phyloP scores from a whole-genome alignment of 2,888 invertebrate species.

The Epinotia brunnichana region DNA sequence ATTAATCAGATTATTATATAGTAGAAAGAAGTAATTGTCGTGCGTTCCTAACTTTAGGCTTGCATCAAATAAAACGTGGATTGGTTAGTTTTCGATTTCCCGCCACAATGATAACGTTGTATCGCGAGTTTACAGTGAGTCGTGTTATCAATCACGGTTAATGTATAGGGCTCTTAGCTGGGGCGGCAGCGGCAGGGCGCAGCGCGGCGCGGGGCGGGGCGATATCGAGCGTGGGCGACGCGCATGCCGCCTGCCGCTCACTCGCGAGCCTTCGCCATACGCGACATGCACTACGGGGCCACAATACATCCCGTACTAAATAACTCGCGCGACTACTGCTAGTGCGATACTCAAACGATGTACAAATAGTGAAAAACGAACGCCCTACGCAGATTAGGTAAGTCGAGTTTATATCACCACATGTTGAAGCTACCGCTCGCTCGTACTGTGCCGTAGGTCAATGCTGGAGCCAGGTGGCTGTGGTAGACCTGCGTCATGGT shows the following conservation, averaged over 20 bases:
- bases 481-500: slow-evolving; percentile 62
- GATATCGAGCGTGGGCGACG: slow-evolving; percentile 80
- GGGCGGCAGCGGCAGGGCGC: slow-evolving; percentile 51
- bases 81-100: slow-evolving; percentile 12
- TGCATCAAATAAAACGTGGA: neutral
- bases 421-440: neutral
- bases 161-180: slow-evolving; percentile 30
- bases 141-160: slow-evolving; percentile 35
- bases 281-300: slow-evolving; percentile 67
- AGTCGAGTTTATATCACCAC: slow-evolving; percentile 4
- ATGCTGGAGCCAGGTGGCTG: slow-evolving; percentile 51
- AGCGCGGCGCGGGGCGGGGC: slow-evolving; percentile 46
- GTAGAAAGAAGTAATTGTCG: too few species aligned
- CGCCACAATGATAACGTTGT: slow-evolving; percentile 22
- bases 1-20: too few species aligned
- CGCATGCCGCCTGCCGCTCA: slow-evolving; percentile 62
- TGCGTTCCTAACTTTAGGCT: neutral
- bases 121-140: slow-evolving; percentile 15
- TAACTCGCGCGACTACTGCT: slow-evolving; percentile 29
- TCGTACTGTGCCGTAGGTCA: slow-evolving; percentile 41
- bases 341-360: slow-evolving; percentile 26
- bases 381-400: slow-evolving; percentile 32
- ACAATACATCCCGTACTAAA: slow-evolving; percentile 50
- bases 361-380: slow-evolving; percentile 40
- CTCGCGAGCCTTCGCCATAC: slow-evolving; percentile 56